Conservation (phyloP, 2,797 vertebrate species). For the Sorex maritimensis region DNA sequence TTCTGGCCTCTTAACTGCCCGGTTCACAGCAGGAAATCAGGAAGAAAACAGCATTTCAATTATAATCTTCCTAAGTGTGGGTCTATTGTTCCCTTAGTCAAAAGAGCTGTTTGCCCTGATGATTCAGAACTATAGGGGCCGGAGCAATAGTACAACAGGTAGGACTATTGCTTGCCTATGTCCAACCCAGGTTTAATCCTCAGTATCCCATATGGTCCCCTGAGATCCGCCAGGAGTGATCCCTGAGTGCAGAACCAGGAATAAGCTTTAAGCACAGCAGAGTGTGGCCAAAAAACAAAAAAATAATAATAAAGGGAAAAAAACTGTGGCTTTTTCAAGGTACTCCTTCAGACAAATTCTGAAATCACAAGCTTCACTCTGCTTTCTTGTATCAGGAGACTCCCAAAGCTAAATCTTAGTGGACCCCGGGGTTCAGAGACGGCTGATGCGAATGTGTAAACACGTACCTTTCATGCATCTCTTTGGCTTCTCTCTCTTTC, state of each 20-base stretch:
- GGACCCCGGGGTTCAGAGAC: not conserved
- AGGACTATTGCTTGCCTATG: too few relatives aligned
- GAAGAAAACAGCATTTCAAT: slow-evolving; percentile 47
- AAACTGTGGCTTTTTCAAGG: not conserved
- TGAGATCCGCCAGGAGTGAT: too few relatives aligned
- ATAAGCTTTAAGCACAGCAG: too few relatives aligned
- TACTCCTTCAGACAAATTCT: not conserved
- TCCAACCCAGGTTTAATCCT: too few relatives aligned
- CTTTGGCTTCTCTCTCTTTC: slow-evolving; percentile 99
- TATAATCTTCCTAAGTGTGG: slow-evolving; percentile 10
- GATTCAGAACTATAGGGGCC: slow-evolving; percentile 24
- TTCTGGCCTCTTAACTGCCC: slow-evolving; percentile 41
- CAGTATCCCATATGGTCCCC: too few relatives aligned
- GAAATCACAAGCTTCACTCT: not conserved
- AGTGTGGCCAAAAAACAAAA: too few relatives aligned
- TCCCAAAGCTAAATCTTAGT: not conserved
- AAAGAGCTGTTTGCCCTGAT: not conserved
- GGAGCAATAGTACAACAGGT: too few relatives aligned
- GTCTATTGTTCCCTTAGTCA: slow-evolving; percentile 38
- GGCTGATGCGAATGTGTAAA: not conserved
- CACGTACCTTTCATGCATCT: slow-evolving; percentile 98
- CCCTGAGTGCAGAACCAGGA: too few relatives aligned
- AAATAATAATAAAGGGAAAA: too few relatives aligned
- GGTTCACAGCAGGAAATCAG: slow-evolving; percentile 48
- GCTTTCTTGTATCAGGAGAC: slow-evolving; percentile 22